Base-by-base conservation (phyloP, 2,888 invertebrate genomes). In the Ophioninae sp. region DNA sequence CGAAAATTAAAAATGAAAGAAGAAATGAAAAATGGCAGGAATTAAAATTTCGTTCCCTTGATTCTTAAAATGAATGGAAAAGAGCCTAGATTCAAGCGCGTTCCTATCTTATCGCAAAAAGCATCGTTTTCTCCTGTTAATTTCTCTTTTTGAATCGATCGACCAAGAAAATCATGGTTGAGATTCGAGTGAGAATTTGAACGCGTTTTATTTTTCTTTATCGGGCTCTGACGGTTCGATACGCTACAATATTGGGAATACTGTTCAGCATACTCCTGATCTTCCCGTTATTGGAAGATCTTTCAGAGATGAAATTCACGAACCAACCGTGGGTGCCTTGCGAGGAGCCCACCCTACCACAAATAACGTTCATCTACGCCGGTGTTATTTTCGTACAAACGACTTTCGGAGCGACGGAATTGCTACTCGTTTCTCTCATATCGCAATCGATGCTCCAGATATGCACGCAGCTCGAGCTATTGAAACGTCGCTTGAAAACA, bases 381-480 rank as follows among this genome's bases (percentile, higher is more conserved):
- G 44, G 21, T 23, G 68, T 50, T 7, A 50, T 68, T 68, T 50
- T 68, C 44, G 21, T 68, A 13, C 68, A 50, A 68, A 50, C 23
- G 23, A 50, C 50, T 68, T 50, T 68, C 7, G 50, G 21, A 50
- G 20, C 21, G 17, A 20, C 68, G 50, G 21, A 13, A 44, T 20
- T 50, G 23, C 44, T 44, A 7, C 17, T 68, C 44, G 68, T 44
- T 13, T 44, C 67, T 7, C 67, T 76, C 39, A 57, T 76, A 21
- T 17, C 75, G 0, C 67, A 57, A 39, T 37, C 67, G 39, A 76
- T 76, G 75, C 23, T 76, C 7, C 75, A 76, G 8, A 57, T 21
- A n/a, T 76, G 75, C 21, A 41, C 75, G 7, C 75, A 76, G 13
- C 41, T 76, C 13, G 23, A 75, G 20, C 56, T 75, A 57, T 30